Conservation (phyloP, 2,797 vertebrate genomes). For the Iguana delicatissima region DNA sequence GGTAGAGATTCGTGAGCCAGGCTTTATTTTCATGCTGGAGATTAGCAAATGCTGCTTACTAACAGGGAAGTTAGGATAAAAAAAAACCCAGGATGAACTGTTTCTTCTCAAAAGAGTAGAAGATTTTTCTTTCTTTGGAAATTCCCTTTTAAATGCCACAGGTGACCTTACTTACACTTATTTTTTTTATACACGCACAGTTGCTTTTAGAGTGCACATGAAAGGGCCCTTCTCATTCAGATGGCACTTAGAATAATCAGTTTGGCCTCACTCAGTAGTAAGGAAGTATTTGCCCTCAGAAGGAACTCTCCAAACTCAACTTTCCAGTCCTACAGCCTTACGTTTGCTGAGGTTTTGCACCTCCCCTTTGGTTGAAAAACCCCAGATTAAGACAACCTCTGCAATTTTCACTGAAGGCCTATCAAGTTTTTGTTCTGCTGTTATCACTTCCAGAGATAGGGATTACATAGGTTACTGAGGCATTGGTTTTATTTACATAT, state of each 20-base stretch:
- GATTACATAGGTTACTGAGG: neutral
- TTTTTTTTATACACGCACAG: neutral
- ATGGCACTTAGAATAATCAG: neutral
- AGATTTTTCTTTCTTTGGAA: neutral
- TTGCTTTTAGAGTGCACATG: neutral
- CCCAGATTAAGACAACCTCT: constrained; percentile 27
- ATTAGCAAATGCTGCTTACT: neutral
- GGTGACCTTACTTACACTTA: neutral
- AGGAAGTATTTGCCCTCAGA: neutral
- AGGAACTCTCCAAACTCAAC: neutral
- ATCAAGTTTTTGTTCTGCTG: neutral
- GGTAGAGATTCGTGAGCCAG: neutral
- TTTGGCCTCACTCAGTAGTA: neutral
- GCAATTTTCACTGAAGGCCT: neutral
- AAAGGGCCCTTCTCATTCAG: neutral
- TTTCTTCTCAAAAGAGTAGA: neutral
- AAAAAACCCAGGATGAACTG: no score
- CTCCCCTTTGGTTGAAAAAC: neutral
- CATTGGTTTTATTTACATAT: neutral
- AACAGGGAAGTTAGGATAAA: neutral
- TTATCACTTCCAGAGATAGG: constrained; percentile 12
- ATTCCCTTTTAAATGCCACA: neutral
- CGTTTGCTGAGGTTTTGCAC: neutral
- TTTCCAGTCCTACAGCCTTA: neutral
- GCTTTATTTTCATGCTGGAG: neutral